A percentile compares a stretch with the other conserved stretches of the same genome.
These are phyloP conservation scores for Sympetrum striolatum DNA, from an alignment of 2,888 invertebrate species.

Conservation along the genomic window DNA sequence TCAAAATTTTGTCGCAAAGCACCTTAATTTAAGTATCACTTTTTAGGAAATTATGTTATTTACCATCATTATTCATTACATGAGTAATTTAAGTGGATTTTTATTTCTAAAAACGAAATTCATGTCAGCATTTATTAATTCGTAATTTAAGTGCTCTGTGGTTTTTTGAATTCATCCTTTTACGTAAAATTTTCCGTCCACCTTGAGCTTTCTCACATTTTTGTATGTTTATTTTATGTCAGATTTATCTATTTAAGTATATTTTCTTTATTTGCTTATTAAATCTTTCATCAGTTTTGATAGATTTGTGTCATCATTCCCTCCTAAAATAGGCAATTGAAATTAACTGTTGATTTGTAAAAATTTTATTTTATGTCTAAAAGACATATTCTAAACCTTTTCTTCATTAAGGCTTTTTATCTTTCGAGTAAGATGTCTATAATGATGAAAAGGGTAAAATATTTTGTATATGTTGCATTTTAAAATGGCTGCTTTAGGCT, in stretches of 20 bases:
- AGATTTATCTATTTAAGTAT: not conserved
- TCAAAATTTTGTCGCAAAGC: too few species aligned
- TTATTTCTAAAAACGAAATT: not conserved
- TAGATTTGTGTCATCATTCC: not conserved
- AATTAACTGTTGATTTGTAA: not conserved
- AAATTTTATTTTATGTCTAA: not conserved
- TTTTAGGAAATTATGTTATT: not conserved
- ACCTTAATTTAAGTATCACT: not conserved
- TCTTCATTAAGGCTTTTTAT: not conserved
- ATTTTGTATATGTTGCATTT: slow-evolving; percentile 22
- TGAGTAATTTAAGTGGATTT: not conserved
- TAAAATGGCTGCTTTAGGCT: slow-evolving; percentile 21
- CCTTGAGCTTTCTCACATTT: not conserved
- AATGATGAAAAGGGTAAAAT: not conserved
- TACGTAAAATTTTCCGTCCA: slow-evolving; percentile 16
- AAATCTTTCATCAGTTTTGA: not conserved
- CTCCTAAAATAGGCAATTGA: not conserved
- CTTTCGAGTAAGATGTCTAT: slow-evolving; percentile 1
- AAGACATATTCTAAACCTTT: not conserved
- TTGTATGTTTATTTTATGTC: not conserved
- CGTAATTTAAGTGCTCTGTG: not conserved
- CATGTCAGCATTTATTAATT: not conserved
- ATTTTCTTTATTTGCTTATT: not conserved
- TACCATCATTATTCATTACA: not conserved
- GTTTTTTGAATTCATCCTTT: not conserved